Evolutionary conservation across 2,797 vertebrate species (phyloP), one percentile per base, ranked within the genome.

Genomic region (Lutjanus argentimaculatus): DNA sequence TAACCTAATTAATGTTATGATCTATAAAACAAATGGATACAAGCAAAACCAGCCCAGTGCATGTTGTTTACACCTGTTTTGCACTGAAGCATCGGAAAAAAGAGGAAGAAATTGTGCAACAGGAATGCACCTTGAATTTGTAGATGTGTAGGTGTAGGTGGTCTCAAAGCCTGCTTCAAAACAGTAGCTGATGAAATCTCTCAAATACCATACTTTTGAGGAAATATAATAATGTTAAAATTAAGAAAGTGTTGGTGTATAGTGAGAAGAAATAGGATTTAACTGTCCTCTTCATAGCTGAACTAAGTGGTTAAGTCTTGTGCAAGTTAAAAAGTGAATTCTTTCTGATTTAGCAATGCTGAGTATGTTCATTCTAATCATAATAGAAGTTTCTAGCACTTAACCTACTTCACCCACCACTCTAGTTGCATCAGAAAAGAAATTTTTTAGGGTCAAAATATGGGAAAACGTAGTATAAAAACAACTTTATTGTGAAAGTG

Each of bases 61-160:
- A 46, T 2, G 19, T 6, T 49, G 25, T 57, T 57, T 12, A 46
- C 22, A 19, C 8, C 9, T 19, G 19, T 51, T 73, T 59, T 8
- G 19, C 53, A 22, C 43, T 13, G 16, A 36, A 21, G 22, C 57
- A 36, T 19, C 46, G 42, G 13, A 22, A 66, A 13, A 12, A n/a
- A 19, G 42, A 74, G 9, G 57, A 36, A 36, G 30, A 68, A 43
- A 48, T 55, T 14, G 22, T 56, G 58, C 48, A 53, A 69, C 48
- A n/a, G 36, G 45, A 46, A 14, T 11, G 45, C 45, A 13, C 8
- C 4, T 6, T 48, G 21, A 9, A 9, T 21, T n/a, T 43, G 21
- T 2, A 6, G 6, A 15, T 2, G 30, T 43, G 21, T 2, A 6
- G 6, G 19, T 2, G 6, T 3, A 21, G 4, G 9, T 10, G 25